These are phyloP conservation scores for Sebastes diploproa DNA, from an alignment of 2,797 vertebrate species.

Conservation along the genomic window DNA sequence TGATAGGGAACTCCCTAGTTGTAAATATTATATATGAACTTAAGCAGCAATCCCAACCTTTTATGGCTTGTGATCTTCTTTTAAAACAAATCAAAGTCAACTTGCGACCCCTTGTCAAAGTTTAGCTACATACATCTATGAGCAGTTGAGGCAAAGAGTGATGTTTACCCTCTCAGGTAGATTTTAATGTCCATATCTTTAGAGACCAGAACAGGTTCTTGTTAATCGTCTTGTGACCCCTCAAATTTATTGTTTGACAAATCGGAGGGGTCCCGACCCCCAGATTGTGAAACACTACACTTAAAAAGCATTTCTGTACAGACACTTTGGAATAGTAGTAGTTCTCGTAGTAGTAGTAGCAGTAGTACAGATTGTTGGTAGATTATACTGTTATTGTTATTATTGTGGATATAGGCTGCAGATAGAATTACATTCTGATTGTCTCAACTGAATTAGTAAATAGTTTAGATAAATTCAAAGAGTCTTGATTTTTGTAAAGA, in stretches of 20 bases:
- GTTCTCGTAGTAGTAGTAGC: neutral
- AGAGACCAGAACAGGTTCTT: neutral
- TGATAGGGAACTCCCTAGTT: neutral
- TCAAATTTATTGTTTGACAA: neutral
- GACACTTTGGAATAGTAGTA: neutral
- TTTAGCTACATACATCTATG: neutral
- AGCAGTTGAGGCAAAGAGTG: neutral
- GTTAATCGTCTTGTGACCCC: neutral
- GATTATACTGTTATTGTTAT: neutral
- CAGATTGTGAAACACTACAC: neutral
- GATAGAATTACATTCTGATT: neutral
- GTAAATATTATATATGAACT: neutral
- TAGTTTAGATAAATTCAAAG: neutral
- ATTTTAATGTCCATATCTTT: neutral
- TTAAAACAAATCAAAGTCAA: neutral
- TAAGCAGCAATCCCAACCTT: neutral
- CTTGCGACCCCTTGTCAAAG: neutral
- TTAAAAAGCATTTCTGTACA: neutral
- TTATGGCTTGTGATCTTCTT: neutral
- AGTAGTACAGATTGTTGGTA: neutral
- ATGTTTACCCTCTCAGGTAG: neutral
- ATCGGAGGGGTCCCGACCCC: neutral
- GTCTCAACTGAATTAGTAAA: neutral
- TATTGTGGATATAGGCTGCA: neutral
- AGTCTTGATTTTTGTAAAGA: neutral